phyloP scores from a whole-genome alignment of 2,113 vertebrate genomes.

The Rafetus swinhoei region DNA sequence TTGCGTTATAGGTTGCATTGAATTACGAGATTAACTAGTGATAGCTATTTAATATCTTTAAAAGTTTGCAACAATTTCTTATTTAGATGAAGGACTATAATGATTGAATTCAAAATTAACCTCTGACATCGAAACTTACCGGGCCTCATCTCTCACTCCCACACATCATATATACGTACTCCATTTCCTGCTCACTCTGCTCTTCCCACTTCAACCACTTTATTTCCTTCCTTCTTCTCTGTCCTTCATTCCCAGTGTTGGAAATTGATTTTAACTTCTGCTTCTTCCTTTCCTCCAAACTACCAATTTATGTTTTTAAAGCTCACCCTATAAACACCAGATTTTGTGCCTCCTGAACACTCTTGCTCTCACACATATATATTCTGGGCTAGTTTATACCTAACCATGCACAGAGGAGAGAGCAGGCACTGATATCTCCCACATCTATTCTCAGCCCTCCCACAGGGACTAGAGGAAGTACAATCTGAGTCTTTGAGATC shows the following conservation, averaged over 20 bases:
- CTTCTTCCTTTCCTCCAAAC: not conserved
- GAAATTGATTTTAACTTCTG: not conserved
- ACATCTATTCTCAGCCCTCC: not conserved
- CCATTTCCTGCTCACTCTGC: not conserved
- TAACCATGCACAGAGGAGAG: not conserved
- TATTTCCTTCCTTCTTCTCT: not conserved
- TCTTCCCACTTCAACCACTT: not conserved
- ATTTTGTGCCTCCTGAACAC: not conserved
- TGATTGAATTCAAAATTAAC: not conserved
- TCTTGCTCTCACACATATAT: too few relatives aligned
- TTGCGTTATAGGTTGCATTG: not conserved
- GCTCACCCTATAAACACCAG: not conserved
- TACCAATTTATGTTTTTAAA: not conserved
- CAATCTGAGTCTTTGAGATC: too few relatives aligned
- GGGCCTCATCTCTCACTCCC: not conserved
- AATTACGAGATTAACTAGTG: not conserved
- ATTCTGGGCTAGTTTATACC: not conserved
- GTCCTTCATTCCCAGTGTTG: not conserved
- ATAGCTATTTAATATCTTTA: not conserved
- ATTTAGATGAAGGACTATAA: not conserved
- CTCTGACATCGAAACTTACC: not conserved
- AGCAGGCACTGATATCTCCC: not conserved
- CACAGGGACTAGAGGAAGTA: fast-evolving
- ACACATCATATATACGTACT: not conserved
- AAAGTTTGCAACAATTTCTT: not conserved